A percentile compares a stretch with the other conserved stretches of the same genome.
phyloP scores from a whole-genome alignment of 2,113 vertebrate species.

The Carollia perspicillata region DNA sequence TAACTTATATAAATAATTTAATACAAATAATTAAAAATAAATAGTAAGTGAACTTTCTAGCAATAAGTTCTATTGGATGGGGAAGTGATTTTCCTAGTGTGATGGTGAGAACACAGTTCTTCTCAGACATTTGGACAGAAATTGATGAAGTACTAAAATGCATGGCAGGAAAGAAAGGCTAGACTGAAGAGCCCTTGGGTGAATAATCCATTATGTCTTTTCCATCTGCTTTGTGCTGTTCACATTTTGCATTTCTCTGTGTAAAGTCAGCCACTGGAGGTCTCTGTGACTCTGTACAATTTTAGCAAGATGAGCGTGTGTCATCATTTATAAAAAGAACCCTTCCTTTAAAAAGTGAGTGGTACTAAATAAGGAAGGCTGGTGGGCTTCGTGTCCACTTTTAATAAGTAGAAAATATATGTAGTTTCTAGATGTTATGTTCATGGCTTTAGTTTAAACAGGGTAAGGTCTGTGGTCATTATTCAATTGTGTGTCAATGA shows the following conservation, averaged over 20 bases:
- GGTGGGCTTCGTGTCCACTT: background rate
- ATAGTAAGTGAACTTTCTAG: background rate
- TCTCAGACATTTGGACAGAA: background rate
- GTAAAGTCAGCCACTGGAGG: slow-evolving; percentile 61
- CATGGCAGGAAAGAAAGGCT: slow-evolving; percentile 10
- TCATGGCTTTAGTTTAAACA: background rate
- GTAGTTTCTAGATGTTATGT: background rate
- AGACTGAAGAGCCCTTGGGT: background rate
- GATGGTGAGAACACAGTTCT: background rate
- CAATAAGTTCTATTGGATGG: background rate
- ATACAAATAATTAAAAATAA: slow-evolving; percentile 18
- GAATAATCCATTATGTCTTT: slow-evolving; percentile 21
- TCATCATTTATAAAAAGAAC: slow-evolving; percentile 11
- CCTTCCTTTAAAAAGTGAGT: background rate
- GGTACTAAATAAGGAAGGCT: background rate
- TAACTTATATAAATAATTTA: background rate
- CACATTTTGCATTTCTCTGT: background rate
- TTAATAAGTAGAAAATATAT: background rate
- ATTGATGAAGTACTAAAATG: slow-evolving; percentile 31
- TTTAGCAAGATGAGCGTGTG: background rate
- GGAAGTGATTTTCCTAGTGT: slow-evolving; percentile 22
- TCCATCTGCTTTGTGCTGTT: slow-evolving; percentile 24
- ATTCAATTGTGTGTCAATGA: background rate
- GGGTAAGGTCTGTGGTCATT: background rate
- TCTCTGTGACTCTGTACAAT: slow-evolving; percentile 60